Conservation (phyloP, 2,113 vertebrate species). For the Cisticola juncidis region DNA sequence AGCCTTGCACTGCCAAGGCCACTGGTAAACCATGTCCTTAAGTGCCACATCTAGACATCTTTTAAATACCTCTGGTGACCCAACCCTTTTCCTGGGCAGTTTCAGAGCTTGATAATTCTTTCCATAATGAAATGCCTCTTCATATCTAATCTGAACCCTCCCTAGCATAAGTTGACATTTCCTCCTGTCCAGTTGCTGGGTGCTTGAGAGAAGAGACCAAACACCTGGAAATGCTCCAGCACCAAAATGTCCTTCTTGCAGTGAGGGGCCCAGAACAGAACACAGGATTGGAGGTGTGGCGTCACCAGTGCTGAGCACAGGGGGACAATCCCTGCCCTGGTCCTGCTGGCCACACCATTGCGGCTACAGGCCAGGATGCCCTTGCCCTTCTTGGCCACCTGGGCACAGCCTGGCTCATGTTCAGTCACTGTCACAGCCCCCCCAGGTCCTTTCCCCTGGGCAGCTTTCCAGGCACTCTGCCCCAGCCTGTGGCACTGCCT, state of each 20-base stretch:
- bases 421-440: background rate
- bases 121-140: background rate
- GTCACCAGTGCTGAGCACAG: accelerated
- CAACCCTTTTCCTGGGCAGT: background rate
- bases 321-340: accelerated
- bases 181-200: background rate
- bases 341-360: background rate
- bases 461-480: background rate
- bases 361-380: background rate
- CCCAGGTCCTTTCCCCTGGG: background rate
- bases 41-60: background rate
- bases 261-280: accelerated
- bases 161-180: background rate
- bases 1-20: background rate
- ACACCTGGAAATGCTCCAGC: background rate
- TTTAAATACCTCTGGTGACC: background rate
- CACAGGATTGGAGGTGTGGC: background rate
- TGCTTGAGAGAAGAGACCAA: background rate
- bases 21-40: background rate
- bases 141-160: background rate
- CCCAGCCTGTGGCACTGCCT: background rate
- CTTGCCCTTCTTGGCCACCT: background rate
- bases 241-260: accelerated
- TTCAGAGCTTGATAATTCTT: background rate
- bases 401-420: background rate